phyloP scores from a whole-genome alignment of 2,888 invertebrate species.

The Neoscelio sp. region DNA sequence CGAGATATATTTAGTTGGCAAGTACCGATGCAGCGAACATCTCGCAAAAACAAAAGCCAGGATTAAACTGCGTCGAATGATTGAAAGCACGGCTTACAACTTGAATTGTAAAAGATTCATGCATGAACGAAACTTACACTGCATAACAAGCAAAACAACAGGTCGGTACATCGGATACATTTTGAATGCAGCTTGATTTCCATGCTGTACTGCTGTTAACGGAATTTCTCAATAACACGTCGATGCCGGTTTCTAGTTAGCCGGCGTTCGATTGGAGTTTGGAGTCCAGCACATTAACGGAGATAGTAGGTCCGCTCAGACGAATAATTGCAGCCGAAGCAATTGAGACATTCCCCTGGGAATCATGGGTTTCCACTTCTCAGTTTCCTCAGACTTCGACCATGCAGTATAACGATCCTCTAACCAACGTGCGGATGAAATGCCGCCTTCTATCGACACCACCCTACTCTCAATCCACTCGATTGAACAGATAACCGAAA shows the following conservation, averaged over 20 bases:
- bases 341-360: constrained; percentile 80
- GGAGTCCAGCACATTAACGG: constrained; percentile 80
- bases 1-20: background rate
- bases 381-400: constrained; percentile 68
- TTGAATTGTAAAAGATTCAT: constrained; percentile 29
- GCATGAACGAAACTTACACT: constrained; percentile 16
- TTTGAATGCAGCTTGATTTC: constrained; percentile 71
- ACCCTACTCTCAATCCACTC: constrained; percentile 50
- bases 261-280: constrained; percentile 71
- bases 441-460: constrained; percentile 70
- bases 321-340: constrained; percentile 82
- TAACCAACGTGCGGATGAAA: constrained; percentile 75
- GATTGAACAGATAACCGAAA: constrained; percentile 75
- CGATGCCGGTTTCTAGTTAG: constrained; percentile 70
- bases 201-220: constrained; percentile 70
- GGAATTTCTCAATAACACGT: constrained; percentile 73
- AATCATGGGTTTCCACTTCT: constrained; percentile 72
- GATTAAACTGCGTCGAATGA: constrained; percentile 23
- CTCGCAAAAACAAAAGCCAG: constrained; percentile 8
- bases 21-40: background rate
- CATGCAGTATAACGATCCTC: constrained; percentile 71
- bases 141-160: constrained; percentile 8
- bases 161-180: constrained; percentile 57
- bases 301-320: constrained; percentile 82
- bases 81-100: constrained; percentile 11